Conservation (phyloP, 2,888 invertebrate genomes). For the Patella pellucida region DNA sequence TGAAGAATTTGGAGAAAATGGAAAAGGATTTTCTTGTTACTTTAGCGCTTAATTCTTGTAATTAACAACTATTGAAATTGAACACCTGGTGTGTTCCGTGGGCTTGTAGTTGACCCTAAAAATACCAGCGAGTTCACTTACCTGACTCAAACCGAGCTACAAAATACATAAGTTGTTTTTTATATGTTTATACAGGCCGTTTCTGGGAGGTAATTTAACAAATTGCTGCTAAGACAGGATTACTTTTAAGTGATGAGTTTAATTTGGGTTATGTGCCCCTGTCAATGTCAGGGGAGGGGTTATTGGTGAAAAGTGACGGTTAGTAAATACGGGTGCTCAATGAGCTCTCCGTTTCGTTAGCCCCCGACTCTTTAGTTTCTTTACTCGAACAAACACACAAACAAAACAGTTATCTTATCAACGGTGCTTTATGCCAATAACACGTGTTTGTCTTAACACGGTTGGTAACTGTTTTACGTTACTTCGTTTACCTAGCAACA, state of each 20-base stretch:
- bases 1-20: no score
- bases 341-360: background rate
- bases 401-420: constrained; percentile 26
- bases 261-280: constrained; percentile 16
- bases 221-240: constrained; percentile 19
- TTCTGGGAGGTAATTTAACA: constrained; percentile 21
- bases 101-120: no score
- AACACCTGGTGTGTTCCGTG: no score
- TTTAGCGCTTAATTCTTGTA: no score
- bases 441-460: background rate
- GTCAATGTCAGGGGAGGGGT: constrained; percentile 20
- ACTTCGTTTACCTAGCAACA: background rate
- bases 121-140: no score
- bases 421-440: background rate
- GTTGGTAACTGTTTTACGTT: constrained; percentile 5
- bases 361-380: constrained; percentile 7
- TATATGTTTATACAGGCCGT: no score
- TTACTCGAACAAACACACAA: constrained; percentile 21
- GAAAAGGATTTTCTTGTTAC: no score
- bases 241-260: constrained; percentile 17
- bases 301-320: background rate
- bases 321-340: background rate
- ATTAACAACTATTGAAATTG: no score
- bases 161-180: no score
- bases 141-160: no score